Conservation (phyloP, 2,888 invertebrate species). For the Lymantria dispar region DNA sequence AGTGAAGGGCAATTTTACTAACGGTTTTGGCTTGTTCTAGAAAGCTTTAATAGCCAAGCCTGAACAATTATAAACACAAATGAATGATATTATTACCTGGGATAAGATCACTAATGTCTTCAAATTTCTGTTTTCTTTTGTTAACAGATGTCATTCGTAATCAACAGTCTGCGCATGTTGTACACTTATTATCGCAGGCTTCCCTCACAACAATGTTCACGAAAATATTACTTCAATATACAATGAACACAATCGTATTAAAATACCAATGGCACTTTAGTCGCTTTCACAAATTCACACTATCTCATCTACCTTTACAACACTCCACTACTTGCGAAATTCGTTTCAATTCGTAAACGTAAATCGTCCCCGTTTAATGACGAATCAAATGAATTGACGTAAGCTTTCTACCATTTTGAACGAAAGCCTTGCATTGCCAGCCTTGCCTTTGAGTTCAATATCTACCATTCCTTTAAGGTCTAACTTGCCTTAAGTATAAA, state of each 20-base stretch:
- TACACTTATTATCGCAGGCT: slow-evolving; percentile 61
- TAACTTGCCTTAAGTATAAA: too few species aligned
- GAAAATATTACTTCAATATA: slow-evolving; percentile 35
- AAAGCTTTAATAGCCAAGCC: background rate
- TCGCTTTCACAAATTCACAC: slow-evolving; percentile 39
- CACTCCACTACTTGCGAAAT: too few species aligned
- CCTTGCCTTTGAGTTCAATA: too few species aligned
- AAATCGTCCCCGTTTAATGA: too few species aligned
- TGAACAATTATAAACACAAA: background rate
- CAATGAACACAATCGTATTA: slow-evolving; percentile 41
- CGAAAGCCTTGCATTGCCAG: too few species aligned
- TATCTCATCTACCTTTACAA: too few species aligned
- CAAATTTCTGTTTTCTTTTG: slow-evolving; percentile 67
- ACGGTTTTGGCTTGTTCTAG: slow-evolving; percentile 16
- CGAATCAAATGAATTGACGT: too few species aligned
- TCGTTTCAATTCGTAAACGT: too few species aligned
- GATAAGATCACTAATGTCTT: slow-evolving; percentile 31
- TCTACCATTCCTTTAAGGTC: too few species aligned
- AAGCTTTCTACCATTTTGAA: too few species aligned
- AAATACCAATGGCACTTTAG: slow-evolving; percentile 47
- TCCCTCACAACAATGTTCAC: slow-evolving; percentile 48
- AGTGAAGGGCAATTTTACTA: slow-evolving; percentile 63
- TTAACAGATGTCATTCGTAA: slow-evolving; percentile 77
- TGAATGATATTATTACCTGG: slow-evolving; percentile 44
- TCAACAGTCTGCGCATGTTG: slow-evolving; percentile 77